Conservation (phyloP, 2,888 invertebrate genomes). For the Pinctada fucata region DNA sequence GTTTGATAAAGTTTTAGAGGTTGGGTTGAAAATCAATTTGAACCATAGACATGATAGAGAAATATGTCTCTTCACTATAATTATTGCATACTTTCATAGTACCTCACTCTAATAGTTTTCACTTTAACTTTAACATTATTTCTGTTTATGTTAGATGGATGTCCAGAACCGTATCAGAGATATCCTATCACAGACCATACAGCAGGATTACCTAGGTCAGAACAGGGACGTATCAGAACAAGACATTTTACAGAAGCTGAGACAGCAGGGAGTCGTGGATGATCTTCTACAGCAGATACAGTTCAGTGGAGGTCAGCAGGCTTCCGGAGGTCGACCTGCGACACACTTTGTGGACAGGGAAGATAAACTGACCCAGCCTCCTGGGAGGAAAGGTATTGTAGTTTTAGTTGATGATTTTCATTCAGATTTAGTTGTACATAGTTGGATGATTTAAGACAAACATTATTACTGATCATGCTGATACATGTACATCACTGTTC, state of each 20-base stretch:
- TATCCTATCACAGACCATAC: constrained; percentile 69
- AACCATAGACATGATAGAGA: too few species aligned
- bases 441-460: neutral
- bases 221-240: constrained; percentile 68
- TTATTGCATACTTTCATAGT: too few species aligned
- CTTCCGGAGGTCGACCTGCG: constrained; percentile 57
- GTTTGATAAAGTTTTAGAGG: too few species aligned
- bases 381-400: constrained; percentile 62
- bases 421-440: neutral
- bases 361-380: constrained; percentile 54
- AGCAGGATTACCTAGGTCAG: constrained; percentile 61
- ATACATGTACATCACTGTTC: too few species aligned
- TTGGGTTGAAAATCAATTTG: too few species aligned
- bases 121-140: too few species aligned
- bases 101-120: too few species aligned
- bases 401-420: neutral
- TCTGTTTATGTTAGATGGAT: constrained; percentile 55
- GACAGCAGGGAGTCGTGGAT: constrained; percentile 71
- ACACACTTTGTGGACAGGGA: constrained; percentile 69
- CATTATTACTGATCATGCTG: too few species aligned
- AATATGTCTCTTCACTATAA: too few species aligned
- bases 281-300: constrained; percentile 71
- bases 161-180: constrained; percentile 68
- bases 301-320: constrained; percentile 61
- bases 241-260: constrained; percentile 76